Percentiles rank a stretch among this genome's conserved stretches.
These are phyloP conservation scores for Platygyra sinensis DNA, from an alignment of 64 coral and sea anemone genomes.

Conservation along the genomic window DNA sequence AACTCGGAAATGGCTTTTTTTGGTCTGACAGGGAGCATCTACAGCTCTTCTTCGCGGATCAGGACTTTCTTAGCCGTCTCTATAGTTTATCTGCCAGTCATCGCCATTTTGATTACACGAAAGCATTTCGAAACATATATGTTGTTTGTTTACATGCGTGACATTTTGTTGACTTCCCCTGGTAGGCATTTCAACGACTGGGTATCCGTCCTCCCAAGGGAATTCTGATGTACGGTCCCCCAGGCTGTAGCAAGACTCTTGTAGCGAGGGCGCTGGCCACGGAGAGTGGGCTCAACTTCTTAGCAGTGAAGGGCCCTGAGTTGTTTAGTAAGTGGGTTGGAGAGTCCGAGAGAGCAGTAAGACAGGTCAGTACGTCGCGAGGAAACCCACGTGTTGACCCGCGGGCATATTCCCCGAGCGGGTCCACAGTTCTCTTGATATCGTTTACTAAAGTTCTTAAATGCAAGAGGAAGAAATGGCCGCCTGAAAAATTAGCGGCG, in stretches of 20 bases:
- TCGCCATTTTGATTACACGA: too few relatives aligned
- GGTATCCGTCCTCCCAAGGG: constrained; percentile 88
- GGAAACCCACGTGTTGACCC: background rate
- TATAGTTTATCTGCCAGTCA: too few relatives aligned
- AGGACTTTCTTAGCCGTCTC: too few relatives aligned
- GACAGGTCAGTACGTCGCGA: constrained; percentile 56
- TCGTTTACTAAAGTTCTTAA: too few relatives aligned
- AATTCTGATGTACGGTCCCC: constrained; percentile 98
- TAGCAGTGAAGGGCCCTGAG: constrained; percentile 96
- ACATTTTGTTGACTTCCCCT: background rate
- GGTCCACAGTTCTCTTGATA: background rate
- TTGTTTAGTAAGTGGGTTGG: constrained; percentile 99
- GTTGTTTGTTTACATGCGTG: background rate
- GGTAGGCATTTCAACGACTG: constrained; percentile 86
- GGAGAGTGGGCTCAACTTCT: constrained; percentile 97
- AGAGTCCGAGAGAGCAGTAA: constrained; percentile 89
- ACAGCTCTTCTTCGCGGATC: too few relatives aligned
- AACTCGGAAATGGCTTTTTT: too few relatives aligned
- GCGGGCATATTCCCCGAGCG: background rate
- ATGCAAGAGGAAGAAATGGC: too few relatives aligned
- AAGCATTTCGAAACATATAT: too few relatives aligned
- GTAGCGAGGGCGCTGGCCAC: constrained; percentile 94
- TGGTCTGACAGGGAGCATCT: too few relatives aligned
- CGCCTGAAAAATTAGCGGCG: too few relatives aligned
- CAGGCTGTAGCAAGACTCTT: constrained; percentile 97